Evolutionary conservation across 2,113 vertebrate genomes (phyloP), one percentile per base, ranked within the genome.

Genomic region (Puntigrus tetrazona): DNA sequence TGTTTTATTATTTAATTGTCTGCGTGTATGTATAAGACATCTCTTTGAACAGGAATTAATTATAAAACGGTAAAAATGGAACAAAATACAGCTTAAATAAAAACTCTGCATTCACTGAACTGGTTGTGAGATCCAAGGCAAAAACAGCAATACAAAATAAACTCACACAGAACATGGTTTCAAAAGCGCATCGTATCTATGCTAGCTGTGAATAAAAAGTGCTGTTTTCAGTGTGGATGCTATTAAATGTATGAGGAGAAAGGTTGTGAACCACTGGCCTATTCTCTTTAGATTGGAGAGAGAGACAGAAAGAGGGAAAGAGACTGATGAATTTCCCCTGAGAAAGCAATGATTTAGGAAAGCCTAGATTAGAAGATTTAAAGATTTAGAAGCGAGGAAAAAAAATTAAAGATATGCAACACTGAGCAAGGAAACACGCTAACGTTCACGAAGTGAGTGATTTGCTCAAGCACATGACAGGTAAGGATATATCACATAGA

Each of bases 291-390:
- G 47, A 76, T 7, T 13, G 16, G 77, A 63, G 29, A 31, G 18
- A 61, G 29, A 31, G 29, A 55, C 3, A 16, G 20, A 45, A 1
- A 45, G 41, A 18, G 9, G 0, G 59, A 47, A 29, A 80, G 43
- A 47, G 9, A 18, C 4, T 47, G 27, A 47, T 65, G 78, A 1
- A 1, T 80, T 47, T 13, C 59, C 59, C 61, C 16, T 4, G 59
- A 67, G 59, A 80, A 27, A 47, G 25, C 10, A 65, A 27, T 29
- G 41, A 47, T 80, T 80, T 80, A 80, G 8, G 9, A 80, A 80
- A 61, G 10, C 36, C 55, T 59, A n/a, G n/a, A n/a, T n/a, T n/a
- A n/a, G n/a, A n/a, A n/a, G n/a, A n/a, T n/a, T n/a, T n/a, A n/a
- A n/a, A n/a, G n/a, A n/a, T n/a, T n/a, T 20, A 22, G 59, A 63